phyloP scores from a whole-genome alignment of 2,113 vertebrate species.

The Odontesthes bonariensis region DNA sequence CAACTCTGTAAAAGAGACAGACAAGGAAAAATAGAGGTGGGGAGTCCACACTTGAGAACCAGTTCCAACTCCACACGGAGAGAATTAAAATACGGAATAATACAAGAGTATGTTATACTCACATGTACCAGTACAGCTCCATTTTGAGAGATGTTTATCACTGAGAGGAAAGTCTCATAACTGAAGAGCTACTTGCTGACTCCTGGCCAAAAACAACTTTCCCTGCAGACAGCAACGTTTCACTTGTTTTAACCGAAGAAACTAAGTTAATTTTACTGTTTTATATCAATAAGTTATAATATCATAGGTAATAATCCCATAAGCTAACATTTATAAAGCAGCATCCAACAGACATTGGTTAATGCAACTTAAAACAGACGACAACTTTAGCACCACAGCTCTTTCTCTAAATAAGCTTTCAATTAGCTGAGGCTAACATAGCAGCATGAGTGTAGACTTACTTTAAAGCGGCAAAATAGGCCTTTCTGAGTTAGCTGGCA shows the following conservation, averaged over 20 bases:
- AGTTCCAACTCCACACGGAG: neutral
- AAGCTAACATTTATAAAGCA: neutral
- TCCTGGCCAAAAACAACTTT: conserved; percentile 13
- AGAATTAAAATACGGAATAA: neutral
- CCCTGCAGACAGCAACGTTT: neutral
- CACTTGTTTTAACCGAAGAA: neutral
- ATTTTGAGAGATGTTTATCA: conserved; percentile 69
- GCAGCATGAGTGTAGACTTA: conserved; percentile 23
- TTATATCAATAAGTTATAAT: neutral
- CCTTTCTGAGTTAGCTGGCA: conserved; percentile 11
- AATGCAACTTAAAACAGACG: conserved; percentile 42
- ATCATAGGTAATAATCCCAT: neutral
- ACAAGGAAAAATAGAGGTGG: too few relatives aligned
- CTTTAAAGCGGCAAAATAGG: neutral
- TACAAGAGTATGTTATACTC: conserved; percentile 52
- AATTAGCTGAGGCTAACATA: neutral
- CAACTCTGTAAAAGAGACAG: conserved; percentile 74
- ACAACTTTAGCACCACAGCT: conserved; percentile 7
- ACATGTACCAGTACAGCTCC: conserved; percentile 90
- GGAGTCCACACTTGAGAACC: neutral
- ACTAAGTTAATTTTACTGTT: neutral
- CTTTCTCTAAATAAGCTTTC: neutral
- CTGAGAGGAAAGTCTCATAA: conserved; percentile 56
- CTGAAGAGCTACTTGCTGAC: conserved; percentile 33
- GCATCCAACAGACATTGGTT: neutral